Base-by-base conservation (phyloP, 2,888 invertebrate species). In the Xylophagus ater region DNA sequence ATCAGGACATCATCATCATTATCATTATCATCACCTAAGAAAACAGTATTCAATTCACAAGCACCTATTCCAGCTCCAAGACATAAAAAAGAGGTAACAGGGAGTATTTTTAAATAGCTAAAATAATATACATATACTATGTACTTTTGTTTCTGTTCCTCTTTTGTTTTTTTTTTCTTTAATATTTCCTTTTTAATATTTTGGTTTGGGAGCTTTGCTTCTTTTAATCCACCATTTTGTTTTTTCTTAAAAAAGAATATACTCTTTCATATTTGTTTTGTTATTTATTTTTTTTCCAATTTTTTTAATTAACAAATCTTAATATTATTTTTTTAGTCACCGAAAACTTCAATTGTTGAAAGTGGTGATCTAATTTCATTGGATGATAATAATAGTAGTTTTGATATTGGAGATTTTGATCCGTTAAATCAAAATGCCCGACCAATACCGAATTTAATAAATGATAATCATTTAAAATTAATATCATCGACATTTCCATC, bases 361-460 rank as follows among this genome's bases (percentile, higher is more conserved):
- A 66, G 66, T 45, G 69, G 71, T 55, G 77, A 80, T 65, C 65
- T 80, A 46, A 80, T 80, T 54, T 69, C 74, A 49, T 63, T 80
- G 53, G 78, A 79, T 59, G 78, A 78, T 59, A 76, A 76, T 44
- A 69, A 72, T 32, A 72, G 73, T 41, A 73, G 72, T 53, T 76
- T 74, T 51, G 66, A 65, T 50, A 55, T 73, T 32, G 78, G 78
- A 49, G 79, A 79, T 53, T 78, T 79, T 49, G 78, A 80, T 60
- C 79, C 79, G 10, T 59, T 79, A 14, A 69, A 65, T 53, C 57
- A 60, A 48, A 63, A 63, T 50, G 65, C 68, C 17, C 66, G 68
- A 37, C 68, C 69, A 42, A 40, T 63, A 42, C 63, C 64, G 8
- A 40, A 51, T 23, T 21, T 53, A 21, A 14, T 8, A 8, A 6